Percentiles rank a stretch among this genome's conserved stretches.
Evolutionary conservation across 2,888 invertebrate genomes (phyloP).

Genomic region (Onthophagus sagittarius): DNA sequence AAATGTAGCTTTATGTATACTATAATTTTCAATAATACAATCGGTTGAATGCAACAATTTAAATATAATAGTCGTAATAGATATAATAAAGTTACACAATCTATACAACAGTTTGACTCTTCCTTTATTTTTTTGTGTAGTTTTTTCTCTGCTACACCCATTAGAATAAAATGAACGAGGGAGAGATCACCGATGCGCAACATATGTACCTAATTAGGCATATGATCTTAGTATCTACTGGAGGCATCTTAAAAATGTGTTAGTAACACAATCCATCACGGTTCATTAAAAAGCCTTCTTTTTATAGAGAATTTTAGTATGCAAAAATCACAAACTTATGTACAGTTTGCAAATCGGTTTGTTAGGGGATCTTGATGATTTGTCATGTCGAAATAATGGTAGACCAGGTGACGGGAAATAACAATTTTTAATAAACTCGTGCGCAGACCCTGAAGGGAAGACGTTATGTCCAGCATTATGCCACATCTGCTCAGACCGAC

Average conservation of each 20-base stretch:
- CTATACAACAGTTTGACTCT: not conserved
- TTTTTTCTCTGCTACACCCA: not conserved
- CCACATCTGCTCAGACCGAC: not conserved
- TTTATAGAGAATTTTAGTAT: no score
- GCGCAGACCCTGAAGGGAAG: not conserved
- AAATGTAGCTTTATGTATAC: not conserved
- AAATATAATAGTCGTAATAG: no score
- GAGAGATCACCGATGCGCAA: constrained; percentile 23
- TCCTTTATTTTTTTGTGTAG: not conserved
- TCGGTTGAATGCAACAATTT: no score
- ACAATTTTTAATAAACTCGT: constrained; percentile 9
- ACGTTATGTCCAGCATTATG: not conserved
- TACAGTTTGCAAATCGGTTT: not conserved
- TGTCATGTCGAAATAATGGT: constrained; percentile 13
- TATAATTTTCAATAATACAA: not conserved
- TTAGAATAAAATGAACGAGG: not conserved
- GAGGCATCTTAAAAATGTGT: constrained; percentile 30
- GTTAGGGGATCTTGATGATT: constrained; percentile 13
- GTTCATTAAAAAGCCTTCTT: no score
- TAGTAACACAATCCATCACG: constrained; percentile 33
- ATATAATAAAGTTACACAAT: not conserved
- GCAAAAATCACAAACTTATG: no score
- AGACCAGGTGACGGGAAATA: constrained; percentile 22
- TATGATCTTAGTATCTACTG: constrained; percentile 38
- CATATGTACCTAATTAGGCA: constrained; percentile 38